Base-by-base conservation (phyloP, 2,797 vertebrate genomes). In the Takifugu rubripes region DNA sequence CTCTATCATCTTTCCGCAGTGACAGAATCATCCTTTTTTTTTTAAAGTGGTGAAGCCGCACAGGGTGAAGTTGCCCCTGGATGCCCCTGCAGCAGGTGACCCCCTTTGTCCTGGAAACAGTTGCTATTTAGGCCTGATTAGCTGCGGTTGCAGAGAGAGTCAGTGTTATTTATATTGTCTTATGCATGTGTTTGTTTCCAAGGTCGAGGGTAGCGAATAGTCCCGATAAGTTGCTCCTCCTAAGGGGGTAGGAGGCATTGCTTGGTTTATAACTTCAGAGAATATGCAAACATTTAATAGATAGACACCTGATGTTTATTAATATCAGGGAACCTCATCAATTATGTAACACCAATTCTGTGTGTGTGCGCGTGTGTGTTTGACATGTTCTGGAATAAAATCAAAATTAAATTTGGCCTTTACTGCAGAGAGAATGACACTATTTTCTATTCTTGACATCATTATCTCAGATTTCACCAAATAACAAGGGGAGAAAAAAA, bases 61-160 rank as follows among this genome's bases (percentile, higher is more conserved):
- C 21, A 21, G 21, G 21, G 21, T 21, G 21, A 21, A 21, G 21
- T 21, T 21, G 21, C 21, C 21, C 64, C 58, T 25, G 59, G 9
- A 33, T 33, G 10, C 33, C 33, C 68, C 48, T 62, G 73, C 62
- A 84, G 74, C 84, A 86, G 84, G 83, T 90, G 88, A 88, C 74
- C 77, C 72, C 66, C 61, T 36, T 88, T 69, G 64, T 81, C 85
- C 81, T 86, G 74, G 83, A 88, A 83, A 89, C 87, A 68, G 88
- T 89, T 89, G 85, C 84, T 88, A 70, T 89, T 88, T 90, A 71
- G 79, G 70, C n/a, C 31, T 56, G 78, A 85, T 84, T 78, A 86
- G 75, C 76, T 66, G 31, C 17, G 29, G 49, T 57, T 48, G 74
- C 59, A 56, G 59, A 59, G 60, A 65, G 67, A 78, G 75, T 85